These are phyloP conservation scores for Iselma pallidipennis DNA, from an alignment of 2,888 invertebrate genomes.

Conservation along the genomic window DNA sequence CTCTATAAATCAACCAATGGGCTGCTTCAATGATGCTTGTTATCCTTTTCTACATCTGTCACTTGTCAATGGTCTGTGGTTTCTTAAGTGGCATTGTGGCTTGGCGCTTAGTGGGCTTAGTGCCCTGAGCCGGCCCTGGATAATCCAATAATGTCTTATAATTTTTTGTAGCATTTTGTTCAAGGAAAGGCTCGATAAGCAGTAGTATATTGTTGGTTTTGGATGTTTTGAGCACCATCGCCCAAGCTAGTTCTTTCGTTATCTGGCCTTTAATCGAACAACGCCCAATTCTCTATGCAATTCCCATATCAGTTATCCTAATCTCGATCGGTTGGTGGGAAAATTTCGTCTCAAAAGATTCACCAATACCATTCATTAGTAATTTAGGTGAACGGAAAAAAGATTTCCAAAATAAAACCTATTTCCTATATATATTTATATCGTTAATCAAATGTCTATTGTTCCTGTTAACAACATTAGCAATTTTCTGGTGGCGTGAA, in stretches of 20 bases:
- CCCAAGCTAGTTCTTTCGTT: constrained; percentile 69
- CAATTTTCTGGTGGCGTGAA: constrained; percentile 60
- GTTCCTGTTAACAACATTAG: constrained; percentile 66
- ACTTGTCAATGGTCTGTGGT: too few species aligned
- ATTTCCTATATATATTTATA: constrained; percentile 73
- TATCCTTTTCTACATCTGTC: too few species aligned
- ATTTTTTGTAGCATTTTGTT: constrained; percentile 66
- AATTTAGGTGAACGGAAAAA: constrained; percentile 40
- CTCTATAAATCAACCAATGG: too few species aligned
- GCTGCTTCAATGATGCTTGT: too few species aligned
- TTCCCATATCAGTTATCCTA: constrained; percentile 67
- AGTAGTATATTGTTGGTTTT: constrained; percentile 53
- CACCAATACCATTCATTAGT: constrained; percentile 53
- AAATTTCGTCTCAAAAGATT: constrained; percentile 66
- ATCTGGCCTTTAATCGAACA: constrained; percentile 68
- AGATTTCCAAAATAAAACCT: constrained; percentile 57
- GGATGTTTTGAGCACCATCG: constrained; percentile 65
- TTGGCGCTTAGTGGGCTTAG: too few species aligned
- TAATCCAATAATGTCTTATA: background rate
- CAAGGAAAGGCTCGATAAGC: constrained; percentile 55
- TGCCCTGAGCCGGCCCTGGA: background rate
- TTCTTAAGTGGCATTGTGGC: too few species aligned
- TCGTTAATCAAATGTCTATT: constrained; percentile 77
- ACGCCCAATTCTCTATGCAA: constrained; percentile 61
- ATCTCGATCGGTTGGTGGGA: constrained; percentile 85